Base-by-base conservation (phyloP, 2,888 invertebrate genomes). In the Caenorhabditis sp. region DNA sequence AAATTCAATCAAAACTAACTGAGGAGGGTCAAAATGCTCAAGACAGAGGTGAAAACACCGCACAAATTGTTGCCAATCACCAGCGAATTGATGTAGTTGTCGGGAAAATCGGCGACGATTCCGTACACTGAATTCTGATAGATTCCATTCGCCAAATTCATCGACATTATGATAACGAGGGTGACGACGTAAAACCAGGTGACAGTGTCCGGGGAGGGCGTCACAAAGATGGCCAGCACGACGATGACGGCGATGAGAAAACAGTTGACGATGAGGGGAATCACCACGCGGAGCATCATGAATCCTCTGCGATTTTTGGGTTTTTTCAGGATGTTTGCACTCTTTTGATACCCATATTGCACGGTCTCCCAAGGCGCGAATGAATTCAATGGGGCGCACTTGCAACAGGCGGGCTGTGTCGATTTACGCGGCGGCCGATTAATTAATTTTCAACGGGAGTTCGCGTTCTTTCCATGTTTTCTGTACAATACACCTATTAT, bases 101-200 rank as follows among this genome's bases (percentile, higher is more conserved):
- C 80, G 2, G 0, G 98, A 63, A 99, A 92, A 83, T 94, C 94
- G 0, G 96, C 96, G 2, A 95, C 96, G 91, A 97, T 93, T n/a
- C 99, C 99, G 90, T 93, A 99, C 24, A 98, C 94, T 0, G 96
- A 95, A 91, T 96, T 99, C 68, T 86, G 97, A 90, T 97, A 99
- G 86, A 99, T 93, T 41, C 97, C 98, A 91, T 95, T 94, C 52
- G 94, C 93, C 92, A 93, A 93, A 81, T 91, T 91, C 66, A 91
- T 87, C 5, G 91, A 78, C 43, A 90, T 89, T 11, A 90, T 90
- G 5, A 90, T 88, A 11, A 88, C 80, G 88, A 91, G 89, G 7
- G 91, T 91, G 0, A 91, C 82, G 59, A 86, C 83, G 80, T 91
- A 91, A 84, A 90, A 91, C 53, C 82, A 81, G 17, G 84, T 86